Evolutionary conservation across 2,113 vertebrate genomes (phyloP), one percentile per base, ranked within the genome.

Genomic region (Penelope pileata): DNA sequence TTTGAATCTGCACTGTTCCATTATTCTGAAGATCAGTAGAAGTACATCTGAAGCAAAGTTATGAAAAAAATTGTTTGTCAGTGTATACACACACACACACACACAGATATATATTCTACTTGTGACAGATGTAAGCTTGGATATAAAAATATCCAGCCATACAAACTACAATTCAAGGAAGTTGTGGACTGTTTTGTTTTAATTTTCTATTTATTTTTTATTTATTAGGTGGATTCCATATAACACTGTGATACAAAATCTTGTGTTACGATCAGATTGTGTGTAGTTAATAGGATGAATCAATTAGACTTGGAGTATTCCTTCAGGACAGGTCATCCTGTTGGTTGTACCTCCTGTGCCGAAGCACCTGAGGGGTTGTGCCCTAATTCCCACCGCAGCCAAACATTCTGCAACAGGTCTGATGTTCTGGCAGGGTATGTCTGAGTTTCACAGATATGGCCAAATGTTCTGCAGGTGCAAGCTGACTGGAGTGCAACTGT

Each of bases 1-100:
- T 98, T 98, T 97, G 96, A 97, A 94, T 88, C 94, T 93, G 88
- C 75, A 91, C 83, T 86, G 62, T 96, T 97, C 90, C 80, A 94
- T 97, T 96, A 95, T 95, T 92, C 72, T 93, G 80, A 93, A 96
- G 69, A 92, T 96, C 64, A 92, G 85, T 89, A 92, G 91, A 82
- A 85, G 85, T 91, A 92, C 80, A 91, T 94, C n/a, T 91, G 95
- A 96, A 91, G 93, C 54, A 74, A 69, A 80, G 69, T 69, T 82
- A 68, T 16, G 27, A 51, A 86, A 95, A 80, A 93, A 91, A 92
- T 75, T 22, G 70, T 93, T 29, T 73, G 30, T 59, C 16, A 51
- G 6, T 79, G 5, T 38, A 19, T 29, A 47, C 22, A 15, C 7
- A n/a, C 38, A 32, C 32, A 17, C 6, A 7, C 14, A 10, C 22